These are phyloP conservation scores for Drosophila phalerata DNA, from an alignment of 2,888 invertebrate genomes.

Conservation along the genomic window DNA sequence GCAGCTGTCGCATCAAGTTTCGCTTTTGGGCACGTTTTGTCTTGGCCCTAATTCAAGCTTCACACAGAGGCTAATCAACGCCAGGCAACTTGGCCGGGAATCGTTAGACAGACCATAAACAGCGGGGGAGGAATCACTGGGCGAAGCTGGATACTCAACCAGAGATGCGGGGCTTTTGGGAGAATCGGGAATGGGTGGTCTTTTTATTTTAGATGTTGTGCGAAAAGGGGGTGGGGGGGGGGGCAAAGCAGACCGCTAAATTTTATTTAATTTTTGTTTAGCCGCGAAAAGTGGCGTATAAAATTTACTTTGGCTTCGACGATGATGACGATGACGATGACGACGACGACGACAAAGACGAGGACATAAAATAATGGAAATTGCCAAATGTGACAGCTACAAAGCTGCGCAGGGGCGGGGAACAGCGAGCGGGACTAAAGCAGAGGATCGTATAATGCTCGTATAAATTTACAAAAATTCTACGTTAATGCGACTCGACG, in stretches of 20 bases:
- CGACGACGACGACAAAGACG: conserved; percentile 50
- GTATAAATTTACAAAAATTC: conserved; percentile 79
- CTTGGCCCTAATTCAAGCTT: conserved; percentile 77
- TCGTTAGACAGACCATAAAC: conserved; percentile 81
- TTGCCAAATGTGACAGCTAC: conserved; percentile 82
- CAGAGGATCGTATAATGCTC: conserved; percentile 76
- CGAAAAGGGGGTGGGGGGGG: conserved; percentile 7
- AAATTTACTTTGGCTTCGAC: conserved; percentile 80
- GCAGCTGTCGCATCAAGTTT: conserved; percentile 69
- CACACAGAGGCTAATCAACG: conserved; percentile 80
- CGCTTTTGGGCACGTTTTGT: conserved; percentile 79
- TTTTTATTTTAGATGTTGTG: conserved; percentile 10
- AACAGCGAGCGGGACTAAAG: conserved; percentile 31
- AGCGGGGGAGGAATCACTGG: conserved; percentile 38
- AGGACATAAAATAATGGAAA: conserved; percentile 80
- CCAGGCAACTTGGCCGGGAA: conserved; percentile 78
- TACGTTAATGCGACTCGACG: conserved; percentile 71
- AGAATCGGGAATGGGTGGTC: conserved; percentile 2
- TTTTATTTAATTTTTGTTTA: conserved; percentile 81
- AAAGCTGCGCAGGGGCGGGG: conserved; percentile 66
- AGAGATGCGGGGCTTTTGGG: background rate
- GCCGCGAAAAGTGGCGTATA: conserved; percentile 81
- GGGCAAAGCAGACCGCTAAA: conserved; percentile 77
- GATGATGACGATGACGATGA: conserved; percentile 50
- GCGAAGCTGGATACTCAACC: conserved; percentile 5